Percentiles rank a stretch among this genome's conserved stretches.
phyloP scores from a whole-genome alignment of 37 sponge, comb jelly and placozoan genomes.

The Tethya wilhelma region DNA sequence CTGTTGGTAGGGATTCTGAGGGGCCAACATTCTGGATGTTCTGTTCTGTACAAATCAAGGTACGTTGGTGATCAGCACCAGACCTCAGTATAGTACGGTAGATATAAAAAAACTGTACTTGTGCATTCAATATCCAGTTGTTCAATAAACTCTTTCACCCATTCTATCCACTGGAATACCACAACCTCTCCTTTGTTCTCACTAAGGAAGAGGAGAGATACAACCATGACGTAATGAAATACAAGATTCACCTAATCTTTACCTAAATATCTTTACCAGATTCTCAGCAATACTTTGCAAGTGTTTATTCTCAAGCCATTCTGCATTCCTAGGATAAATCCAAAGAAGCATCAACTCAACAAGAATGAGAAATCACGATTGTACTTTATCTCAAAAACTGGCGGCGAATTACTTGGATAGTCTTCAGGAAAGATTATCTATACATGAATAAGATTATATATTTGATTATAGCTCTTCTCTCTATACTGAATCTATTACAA shows the following conservation, averaged over 20 bases:
- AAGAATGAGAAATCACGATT: not conserved
- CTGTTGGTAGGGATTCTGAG: no score
- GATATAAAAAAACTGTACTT: not conserved
- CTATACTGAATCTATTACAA: not conserved
- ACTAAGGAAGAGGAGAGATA: no score
- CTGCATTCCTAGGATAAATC: not conserved
- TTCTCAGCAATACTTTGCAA: not conserved
- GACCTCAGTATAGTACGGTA: no score
- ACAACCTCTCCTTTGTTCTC: conserved; percentile 71
- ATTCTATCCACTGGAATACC: conserved; percentile 85
- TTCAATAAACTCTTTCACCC: conserved; percentile 51
- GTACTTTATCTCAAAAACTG: conserved; percentile 54
- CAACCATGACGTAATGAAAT: no score
- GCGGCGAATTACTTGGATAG: conserved; percentile 49
- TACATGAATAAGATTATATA: not conserved
- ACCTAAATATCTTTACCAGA: conserved; percentile 28
- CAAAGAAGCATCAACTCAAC: not conserved
- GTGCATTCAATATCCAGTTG: not conserved
- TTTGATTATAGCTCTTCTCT: not conserved
- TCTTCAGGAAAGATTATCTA: conserved; percentile 47
- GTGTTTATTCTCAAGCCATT: conserved; percentile 8
- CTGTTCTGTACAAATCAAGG: no score
- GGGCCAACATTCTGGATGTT: no score
- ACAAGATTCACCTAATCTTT: no score
- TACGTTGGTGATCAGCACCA: no score